Evolutionary conservation across 1,140 invertebrate species (phyloP), one percentile per base, ranked within the genome.

Genomic region (Micrasema minimum): DNA sequence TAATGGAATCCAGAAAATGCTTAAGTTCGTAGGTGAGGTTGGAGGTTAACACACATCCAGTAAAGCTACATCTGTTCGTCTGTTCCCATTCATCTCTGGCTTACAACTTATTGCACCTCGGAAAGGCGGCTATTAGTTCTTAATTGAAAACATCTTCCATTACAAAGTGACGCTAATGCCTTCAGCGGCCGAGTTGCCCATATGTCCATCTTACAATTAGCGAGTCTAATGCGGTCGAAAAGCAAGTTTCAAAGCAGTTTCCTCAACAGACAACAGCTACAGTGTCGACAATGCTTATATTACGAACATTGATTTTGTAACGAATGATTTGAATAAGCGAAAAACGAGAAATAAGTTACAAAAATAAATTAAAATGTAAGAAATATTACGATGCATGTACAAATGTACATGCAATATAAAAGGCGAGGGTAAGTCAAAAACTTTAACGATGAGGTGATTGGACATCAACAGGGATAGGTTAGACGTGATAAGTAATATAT

Each of bases 141-240:
- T 59, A 38, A 59, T 59, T 59, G 55, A 59, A 59, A 59, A 59
- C 55, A 59, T 59, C 55, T 59, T 35, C 55, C 55, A 41, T 41
- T 38, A 22, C 55, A 22, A 41, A 41, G 37, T 59, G 55, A 59
- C 55, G 55, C 55, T 59, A 59, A 59, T 59, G 37, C 18, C 35
- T 22, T 43, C 14, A 1, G 18, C 55, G 35, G 35, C 55, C 35
- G 55, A 26, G 51, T 35, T 55, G 26, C 23, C 9, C 14, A 6
- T 16, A 23, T 1, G 37, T 41, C 55, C 18, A 20, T 59, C 55
- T 12, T 12, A 35, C 55, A 59, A 59, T 59, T 59, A 59, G 37
- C 55, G 55, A 3, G 37, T 20, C 55, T 59, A 38, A 43, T 41
- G 35, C 20, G 5, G 55, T 20, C 0, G 7, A 11, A 20, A 51